Percentiles rank a stretch among this genome's conserved stretches.
Conservation (phyloP, 2,797 vertebrate species). For the Alectoris magna region DNA sequence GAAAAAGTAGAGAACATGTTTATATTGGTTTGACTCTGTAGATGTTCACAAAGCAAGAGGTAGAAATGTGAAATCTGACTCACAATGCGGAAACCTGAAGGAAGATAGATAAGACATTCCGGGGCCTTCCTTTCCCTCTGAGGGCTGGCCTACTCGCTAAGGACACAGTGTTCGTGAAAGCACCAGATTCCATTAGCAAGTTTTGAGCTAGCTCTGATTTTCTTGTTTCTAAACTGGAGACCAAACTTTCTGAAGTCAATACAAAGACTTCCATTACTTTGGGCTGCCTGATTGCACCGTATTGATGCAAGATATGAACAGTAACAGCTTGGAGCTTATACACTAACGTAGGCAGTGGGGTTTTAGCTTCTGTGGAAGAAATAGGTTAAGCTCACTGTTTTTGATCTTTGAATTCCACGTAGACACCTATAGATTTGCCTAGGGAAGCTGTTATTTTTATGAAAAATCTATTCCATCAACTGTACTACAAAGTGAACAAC, state of each 20-base stretch:
- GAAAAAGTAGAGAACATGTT: neutral
- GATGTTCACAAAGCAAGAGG: neutral
- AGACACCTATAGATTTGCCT: neutral
- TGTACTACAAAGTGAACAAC: neutral
- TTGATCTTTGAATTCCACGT: neutral
- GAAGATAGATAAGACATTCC: neutral
- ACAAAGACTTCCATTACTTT: neutral
- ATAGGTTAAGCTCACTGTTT: neutral
- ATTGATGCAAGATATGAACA: neutral
- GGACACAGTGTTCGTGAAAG: neutral
- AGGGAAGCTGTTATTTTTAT: neutral
- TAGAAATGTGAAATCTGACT: neutral
- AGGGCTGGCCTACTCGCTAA: neutral
- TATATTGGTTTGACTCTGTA: neutral
- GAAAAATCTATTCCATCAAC: neutral
- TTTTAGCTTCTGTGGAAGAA: neutral
- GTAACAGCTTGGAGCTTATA: neutral
- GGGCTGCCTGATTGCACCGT: neutral
- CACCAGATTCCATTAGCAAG: neutral
- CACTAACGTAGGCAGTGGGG: fast-evolving
- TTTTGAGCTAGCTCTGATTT: neutral
- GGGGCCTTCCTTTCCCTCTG: neutral
- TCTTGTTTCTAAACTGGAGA: neutral
- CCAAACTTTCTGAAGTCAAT: neutral
- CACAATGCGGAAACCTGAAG: neutral